phyloP scores from a whole-genome alignment of 1,140 invertebrate genomes.

The Euschistus heros region DNA sequence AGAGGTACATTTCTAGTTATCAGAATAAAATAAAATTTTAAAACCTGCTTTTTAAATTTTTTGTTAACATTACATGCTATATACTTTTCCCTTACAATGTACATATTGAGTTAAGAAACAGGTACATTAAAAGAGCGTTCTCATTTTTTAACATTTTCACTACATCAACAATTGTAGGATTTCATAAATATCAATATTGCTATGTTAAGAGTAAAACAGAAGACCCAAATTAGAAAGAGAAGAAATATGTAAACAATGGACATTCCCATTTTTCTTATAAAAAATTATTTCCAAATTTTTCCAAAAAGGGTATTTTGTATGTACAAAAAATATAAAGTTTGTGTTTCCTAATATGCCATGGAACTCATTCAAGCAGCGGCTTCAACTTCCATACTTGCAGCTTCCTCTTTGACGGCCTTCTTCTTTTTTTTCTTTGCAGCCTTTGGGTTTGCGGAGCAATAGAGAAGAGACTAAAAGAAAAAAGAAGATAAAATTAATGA shows the following conservation, averaged over 20 bases:
- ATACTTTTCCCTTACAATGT: background rate
- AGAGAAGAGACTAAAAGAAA: slow-evolving; percentile 53
- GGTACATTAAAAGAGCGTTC: slow-evolving; percentile 1
- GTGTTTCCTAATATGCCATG: background rate
- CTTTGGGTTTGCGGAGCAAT: slow-evolving; percentile 59
- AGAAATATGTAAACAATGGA: background rate
- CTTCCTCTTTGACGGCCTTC: slow-evolving; percentile 40
- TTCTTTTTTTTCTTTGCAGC: slow-evolving; percentile 85
- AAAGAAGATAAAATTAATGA: no score
- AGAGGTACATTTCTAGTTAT: no score
- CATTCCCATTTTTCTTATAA: background rate
- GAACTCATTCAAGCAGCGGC: slow-evolving; percentile 14
- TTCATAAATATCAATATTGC: background rate
- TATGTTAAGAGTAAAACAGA: background rate
- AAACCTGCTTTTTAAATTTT: no score
- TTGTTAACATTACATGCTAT: no score
- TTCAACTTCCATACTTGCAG: slow-evolving; percentile 20
- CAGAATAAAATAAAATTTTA: no score
- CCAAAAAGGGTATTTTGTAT: slow-evolving; percentile 2
- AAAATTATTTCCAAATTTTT: slow-evolving; percentile 1
- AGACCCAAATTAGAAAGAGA: background rate
- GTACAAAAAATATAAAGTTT: slow-evolving; percentile 15
- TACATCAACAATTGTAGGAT: background rate
- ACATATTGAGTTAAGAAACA: slow-evolving; percentile 4
- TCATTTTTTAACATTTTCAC: background rate